These are phyloP conservation scores for Xestia c-nigrum DNA, from an alignment of 2,888 invertebrate species.

Conservation along the genomic window DNA sequence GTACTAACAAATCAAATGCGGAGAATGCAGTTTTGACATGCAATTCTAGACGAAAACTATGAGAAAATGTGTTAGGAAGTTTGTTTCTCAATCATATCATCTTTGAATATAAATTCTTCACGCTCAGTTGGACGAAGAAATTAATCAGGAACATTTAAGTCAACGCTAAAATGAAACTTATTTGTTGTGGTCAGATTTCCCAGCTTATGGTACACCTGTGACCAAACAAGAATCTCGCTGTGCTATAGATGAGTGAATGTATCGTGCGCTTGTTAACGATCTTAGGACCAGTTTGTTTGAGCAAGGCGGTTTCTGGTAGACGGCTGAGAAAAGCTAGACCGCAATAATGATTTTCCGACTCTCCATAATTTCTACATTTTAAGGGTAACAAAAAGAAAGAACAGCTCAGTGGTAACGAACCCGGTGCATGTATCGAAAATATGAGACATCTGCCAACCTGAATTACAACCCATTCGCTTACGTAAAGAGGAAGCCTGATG, in stretches of 20 bases:
- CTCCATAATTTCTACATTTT: constrained; percentile 36
- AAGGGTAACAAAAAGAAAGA: constrained; percentile 1
- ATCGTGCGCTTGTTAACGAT: constrained; percentile 53
- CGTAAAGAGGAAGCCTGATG: background rate
- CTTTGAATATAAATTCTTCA: constrained; percentile 48
- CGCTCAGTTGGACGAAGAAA: constrained; percentile 28
- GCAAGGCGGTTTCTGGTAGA: constrained; percentile 46
- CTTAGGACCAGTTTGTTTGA: constrained; percentile 50
- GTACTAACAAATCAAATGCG: constrained; percentile 59
- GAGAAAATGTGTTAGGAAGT: constrained; percentile 51
- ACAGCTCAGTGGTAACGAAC: background rate
- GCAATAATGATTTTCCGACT: constrained; percentile 40
- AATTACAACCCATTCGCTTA: background rate
- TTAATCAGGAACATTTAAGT: constrained; percentile 25
- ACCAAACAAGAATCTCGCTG: constrained; percentile 40
- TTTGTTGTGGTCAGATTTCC: constrained; percentile 37
- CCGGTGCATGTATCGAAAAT: background rate
- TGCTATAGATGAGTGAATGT: constrained; percentile 51
- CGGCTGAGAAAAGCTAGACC: constrained; percentile 35
- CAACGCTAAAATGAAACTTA: constrained; percentile 22
- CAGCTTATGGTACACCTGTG: constrained; percentile 46
- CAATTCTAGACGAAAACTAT: constrained; percentile 56
- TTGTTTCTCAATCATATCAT: constrained; percentile 51
- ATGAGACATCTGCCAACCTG: too few relatives aligned
- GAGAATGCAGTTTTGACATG: constrained; percentile 57